Evolutionary conservation across 2,888 invertebrate genomes (phyloP).

Genomic region (Agrotis clavis): DNA sequence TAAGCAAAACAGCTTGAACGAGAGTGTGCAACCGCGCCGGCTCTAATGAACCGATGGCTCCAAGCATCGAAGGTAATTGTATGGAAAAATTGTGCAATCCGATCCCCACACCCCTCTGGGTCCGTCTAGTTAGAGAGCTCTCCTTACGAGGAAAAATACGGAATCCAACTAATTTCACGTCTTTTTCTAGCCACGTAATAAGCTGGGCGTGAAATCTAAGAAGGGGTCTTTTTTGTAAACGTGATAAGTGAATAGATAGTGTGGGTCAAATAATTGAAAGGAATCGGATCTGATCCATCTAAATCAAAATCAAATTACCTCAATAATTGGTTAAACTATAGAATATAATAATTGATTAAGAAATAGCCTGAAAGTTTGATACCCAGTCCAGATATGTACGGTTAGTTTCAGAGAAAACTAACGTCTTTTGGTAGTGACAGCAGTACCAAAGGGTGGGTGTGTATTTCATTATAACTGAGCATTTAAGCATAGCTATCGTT

Average conservation of each 20-base stretch:
- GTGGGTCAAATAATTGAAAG: too few relatives aligned
- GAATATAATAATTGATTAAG: too few relatives aligned
- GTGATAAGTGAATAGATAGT: not conserved
- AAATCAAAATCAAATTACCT: not conserved
- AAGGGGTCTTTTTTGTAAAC: not conserved
- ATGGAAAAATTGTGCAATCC: conserved; percentile 65
- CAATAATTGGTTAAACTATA: too few relatives aligned
- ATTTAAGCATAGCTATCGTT: too few relatives aligned
- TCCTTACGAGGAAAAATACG: conserved; percentile 20
- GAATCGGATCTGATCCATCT: too few relatives aligned
- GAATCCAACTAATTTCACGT: conserved; percentile 39
- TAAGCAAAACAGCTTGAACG: conserved; percentile 15
- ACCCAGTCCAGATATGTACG: too few relatives aligned
- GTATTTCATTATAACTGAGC: too few relatives aligned
- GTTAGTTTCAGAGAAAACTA: too few relatives aligned
- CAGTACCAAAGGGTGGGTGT: too few relatives aligned
- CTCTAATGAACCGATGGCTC: conserved; percentile 60
- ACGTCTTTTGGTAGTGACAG: too few relatives aligned
- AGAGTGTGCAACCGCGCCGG: conserved; percentile 47
- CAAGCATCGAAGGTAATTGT: conserved; percentile 62
- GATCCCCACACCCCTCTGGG: conserved; percentile 26
- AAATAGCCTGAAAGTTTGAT: too few relatives aligned
- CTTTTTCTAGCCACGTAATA: conserved; percentile 25
- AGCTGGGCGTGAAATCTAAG: not conserved
- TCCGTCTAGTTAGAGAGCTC: conserved; percentile 39